Evolutionary conservation across 2,113 vertebrate genomes (phyloP), one percentile per base, ranked within the genome.

Genomic region (Gasterosteus aculeatus): DNA sequence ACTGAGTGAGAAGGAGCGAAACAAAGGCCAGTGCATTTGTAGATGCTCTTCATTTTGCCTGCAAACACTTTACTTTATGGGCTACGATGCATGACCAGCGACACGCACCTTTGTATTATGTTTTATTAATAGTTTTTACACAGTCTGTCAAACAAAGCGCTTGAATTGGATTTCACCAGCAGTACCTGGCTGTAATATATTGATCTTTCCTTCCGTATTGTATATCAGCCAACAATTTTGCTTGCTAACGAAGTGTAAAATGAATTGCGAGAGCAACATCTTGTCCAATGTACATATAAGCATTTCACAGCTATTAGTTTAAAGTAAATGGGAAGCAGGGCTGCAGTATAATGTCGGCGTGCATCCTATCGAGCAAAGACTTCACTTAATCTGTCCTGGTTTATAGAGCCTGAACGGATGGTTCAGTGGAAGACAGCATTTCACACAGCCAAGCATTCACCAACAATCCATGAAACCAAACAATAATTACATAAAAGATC

Each of bases 181-280:
- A 83, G 91, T 87, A 82, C 80, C 78, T 82, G 57, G 16, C 78
- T 82, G 62, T 74, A 72, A 84, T 60, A 68, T 82, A 90, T 89
- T 80, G 82, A 91, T 88, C 72, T 65, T 64, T 5, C 72, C 46
- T 83, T 69, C 71, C 22, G 66, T 81, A 78, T 63, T 60, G 73
- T 83, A 78, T 68, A 84, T 78, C 39, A 62, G 70, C 68, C 74
- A 69, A 75, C 84, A 82, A 82, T 85, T 87, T 90, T 67, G 70
- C 46, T 35, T 58, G 73, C 67, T 84, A 90, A 92, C 71, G 38
- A 89, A 90, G 87, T 89, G 88, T 91, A 88, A 89, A 93, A 93
- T 92, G 81, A 92, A 85, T 81, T 87, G 75, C 62, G 65, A 70
- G 83, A 72, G 62, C 38, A 73, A 79, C 85, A 81, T 82, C 59